Conservation (phyloP, 2,797 vertebrate species). For the Hoplostethus mediterraneus region DNA sequence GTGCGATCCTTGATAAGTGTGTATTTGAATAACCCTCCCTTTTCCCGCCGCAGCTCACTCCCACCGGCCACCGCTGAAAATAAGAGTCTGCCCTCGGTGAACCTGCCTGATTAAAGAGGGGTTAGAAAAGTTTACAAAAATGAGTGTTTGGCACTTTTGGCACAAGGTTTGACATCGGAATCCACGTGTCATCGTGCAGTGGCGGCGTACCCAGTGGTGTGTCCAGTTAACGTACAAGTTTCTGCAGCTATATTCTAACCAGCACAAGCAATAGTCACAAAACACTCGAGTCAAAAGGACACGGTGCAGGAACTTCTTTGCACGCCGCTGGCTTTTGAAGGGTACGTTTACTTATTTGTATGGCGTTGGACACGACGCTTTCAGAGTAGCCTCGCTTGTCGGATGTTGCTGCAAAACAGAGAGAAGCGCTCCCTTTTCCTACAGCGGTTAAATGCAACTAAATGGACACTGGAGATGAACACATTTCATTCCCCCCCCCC, state of each 20-base stretch:
- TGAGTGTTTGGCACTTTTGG: background rate
- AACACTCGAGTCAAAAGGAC: slow-evolving; percentile 31
- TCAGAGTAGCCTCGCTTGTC: slow-evolving; percentile 27
- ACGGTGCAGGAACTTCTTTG: slow-evolving; percentile 47
- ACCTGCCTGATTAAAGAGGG: too few relatives aligned
- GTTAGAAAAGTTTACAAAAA: too few relatives aligned
- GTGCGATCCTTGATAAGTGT: too few relatives aligned
- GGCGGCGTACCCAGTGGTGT: too few relatives aligned
- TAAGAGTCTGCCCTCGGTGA: too few relatives aligned
- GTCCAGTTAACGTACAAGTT: background rate
- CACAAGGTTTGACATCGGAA: background rate
- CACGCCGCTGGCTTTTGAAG: slow-evolving; percentile 47
- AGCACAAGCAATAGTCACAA: slow-evolving; percentile 23
- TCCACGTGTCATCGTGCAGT: too few relatives aligned
- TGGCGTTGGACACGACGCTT: slow-evolving; percentile 16
- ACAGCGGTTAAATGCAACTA: slow-evolving; percentile 18
- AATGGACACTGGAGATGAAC: slow-evolving; percentile 4
- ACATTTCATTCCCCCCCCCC: slow-evolving; percentile 20
- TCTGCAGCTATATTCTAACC: background rate
- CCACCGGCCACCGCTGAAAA: too few relatives aligned
- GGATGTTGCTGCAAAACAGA: slow-evolving; percentile 35
- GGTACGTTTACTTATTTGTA: slow-evolving; percentile 30
- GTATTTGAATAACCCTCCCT: too few relatives aligned
- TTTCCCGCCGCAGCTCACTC: too few relatives aligned
- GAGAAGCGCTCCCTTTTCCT: slow-evolving; percentile 21